Conservation (phyloP, 1,140 invertebrate species). For the Drepana arcuata region DNA sequence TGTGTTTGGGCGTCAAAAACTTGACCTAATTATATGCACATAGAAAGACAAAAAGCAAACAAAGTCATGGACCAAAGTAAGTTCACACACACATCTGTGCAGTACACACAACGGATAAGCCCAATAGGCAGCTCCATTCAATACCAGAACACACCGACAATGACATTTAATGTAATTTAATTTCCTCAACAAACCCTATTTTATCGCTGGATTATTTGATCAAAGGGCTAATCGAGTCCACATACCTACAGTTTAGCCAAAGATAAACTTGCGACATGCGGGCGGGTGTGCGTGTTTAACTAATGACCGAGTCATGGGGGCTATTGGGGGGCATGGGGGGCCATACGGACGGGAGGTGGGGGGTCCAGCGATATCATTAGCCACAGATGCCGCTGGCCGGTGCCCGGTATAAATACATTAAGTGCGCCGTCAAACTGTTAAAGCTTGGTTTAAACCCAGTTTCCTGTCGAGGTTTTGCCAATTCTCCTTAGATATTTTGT, state of each 20-base stretch:
- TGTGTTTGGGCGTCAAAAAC: too few species aligned
- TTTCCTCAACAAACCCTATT: constrained; percentile 65
- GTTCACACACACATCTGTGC: too few species aligned
- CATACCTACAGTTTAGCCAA: constrained; percentile 64
- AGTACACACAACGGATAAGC: too few species aligned
- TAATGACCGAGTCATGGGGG: constrained; percentile 66
- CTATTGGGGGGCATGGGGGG: constrained; percentile 8
- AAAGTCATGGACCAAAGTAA: too few species aligned
- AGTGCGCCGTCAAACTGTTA: constrained; percentile 64
- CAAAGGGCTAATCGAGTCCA: constrained; percentile 69
- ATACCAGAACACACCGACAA: constrained; percentile 38
- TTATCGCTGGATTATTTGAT: constrained; percentile 70
- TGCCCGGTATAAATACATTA: constrained; percentile 65
- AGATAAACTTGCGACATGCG: constrained; percentile 70
- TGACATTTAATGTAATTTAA: constrained; percentile 67
- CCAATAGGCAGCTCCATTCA: too few species aligned
- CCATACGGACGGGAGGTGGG: constrained; percentile 3
- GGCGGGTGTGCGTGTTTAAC: constrained; percentile 67
- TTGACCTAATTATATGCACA: too few species aligned
- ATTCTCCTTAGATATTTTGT: too few species aligned
- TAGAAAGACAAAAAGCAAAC: too few species aligned
- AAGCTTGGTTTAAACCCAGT: constrained; percentile 40
- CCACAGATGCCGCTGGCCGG: constrained; percentile 62
- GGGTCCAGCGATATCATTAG: constrained; percentile 63
- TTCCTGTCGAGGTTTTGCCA: too few species aligned